Percentiles rank a stretch among this genome's conserved stretches.
Conservation (phyloP, 2,113 vertebrate genomes). For the Rousettus leschenaultii region DNA sequence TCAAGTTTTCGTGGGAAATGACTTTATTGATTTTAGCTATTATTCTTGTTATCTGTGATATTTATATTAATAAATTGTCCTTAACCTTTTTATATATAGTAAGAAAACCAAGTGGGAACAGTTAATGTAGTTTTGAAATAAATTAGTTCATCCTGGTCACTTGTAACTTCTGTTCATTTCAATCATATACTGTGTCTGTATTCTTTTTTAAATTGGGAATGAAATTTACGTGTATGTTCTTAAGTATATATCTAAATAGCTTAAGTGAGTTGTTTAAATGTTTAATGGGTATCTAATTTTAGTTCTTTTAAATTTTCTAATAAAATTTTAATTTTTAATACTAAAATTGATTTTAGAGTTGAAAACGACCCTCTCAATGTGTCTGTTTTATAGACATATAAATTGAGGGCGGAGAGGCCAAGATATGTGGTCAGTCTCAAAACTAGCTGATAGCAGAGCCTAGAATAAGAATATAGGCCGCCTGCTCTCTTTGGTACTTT, state of each 20-base stretch:
- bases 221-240: neutral
- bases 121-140: neutral
- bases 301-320: conserved; percentile 36
- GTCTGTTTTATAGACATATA: conserved; percentile 14
- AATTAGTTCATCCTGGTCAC: neutral
- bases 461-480: neutral
- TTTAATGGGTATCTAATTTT: conserved; percentile 31
- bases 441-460: neutral
- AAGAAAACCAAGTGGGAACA: neutral
- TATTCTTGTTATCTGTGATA: neutral
- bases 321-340: conserved; percentile 44
- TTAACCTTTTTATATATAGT: neutral
- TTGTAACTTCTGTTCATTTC: conserved; percentile 16
- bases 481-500: neutral
- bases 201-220: conserved; percentile 1
- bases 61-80: neutral
- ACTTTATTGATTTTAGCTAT: conserved; percentile 5
- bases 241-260: neutral
- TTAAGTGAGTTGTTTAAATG: neutral
- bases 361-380: neutral
- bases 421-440: neutral
- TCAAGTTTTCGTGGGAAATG: conserved; percentile 30
- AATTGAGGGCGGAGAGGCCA: neutral
- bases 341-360: conserved; percentile 42
- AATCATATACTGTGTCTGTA: neutral